Evolutionary conservation across 1,140 invertebrate genomes (phyloP), one percentile per base, ranked within the genome.

Genomic region (Pemphigus obesinymphae): DNA sequence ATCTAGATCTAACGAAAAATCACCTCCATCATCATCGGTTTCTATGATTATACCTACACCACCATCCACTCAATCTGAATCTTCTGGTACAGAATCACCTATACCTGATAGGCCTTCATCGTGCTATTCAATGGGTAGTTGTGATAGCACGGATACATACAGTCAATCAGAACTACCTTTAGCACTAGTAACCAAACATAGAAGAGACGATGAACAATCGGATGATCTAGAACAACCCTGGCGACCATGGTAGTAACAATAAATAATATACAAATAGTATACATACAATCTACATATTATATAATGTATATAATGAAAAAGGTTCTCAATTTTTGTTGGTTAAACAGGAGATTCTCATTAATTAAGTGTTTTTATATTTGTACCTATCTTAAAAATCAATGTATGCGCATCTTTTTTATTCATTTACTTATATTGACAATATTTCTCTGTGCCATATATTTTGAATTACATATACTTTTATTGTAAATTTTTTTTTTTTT

Each of bases 1-100:
- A 1, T 87, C 83, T 17, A 43, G 82, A 5, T n/a, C 76, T 7
- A 37, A 75, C 6, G 50, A 61, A 37, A 40, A 53, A 31, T 81
- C 82, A 29, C 34, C 70, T 0, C 63, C 75, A 0, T 66, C 78
- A n/a, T 48, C 80, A 2, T 63, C 76, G 0, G 37, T 82, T 17
- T 34, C 43, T 0, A n/a, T 45, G 37, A 29, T 48, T 17, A 11
- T 17, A 6, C 61, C 80, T 0, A 82, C 61, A 1, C 45, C 80
- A 1, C 53, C 75, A 0, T 76, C 73, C 31, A 76, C 73, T 8
- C 31, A 31, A n/a, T 78, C 75, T 5, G 75, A 78, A 17, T 80
- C 55, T 4, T 80, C 76, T 3, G 76, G 58, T 11, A 31, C 76
- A 0, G 76, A 80, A 31, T 80, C 76, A 2, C 70, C 70, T 20